Evolutionary conservation across 2,113 vertebrate genomes (phyloP), one percentile per base, ranked within the genome.

Genomic region (Gavia stellata): DNA sequence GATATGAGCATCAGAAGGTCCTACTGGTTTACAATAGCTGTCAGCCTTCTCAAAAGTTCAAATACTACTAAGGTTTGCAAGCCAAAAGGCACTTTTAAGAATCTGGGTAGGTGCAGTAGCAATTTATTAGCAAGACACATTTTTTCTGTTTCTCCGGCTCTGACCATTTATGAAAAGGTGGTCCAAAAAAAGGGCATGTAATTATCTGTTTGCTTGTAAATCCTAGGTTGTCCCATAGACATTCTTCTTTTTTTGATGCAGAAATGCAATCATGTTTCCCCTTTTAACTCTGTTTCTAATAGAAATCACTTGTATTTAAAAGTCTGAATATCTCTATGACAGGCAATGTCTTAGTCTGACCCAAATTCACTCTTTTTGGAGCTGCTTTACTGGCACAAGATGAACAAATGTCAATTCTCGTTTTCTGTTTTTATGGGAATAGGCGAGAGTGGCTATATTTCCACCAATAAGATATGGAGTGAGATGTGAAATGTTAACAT

Each of bases 401-500:
- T 61, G 94, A 94, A 56, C 70, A 85, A 93, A 86, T 88, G 82
- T 83, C 85, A 93, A n/a, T 90, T 75, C 70, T 94, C 23, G 3
- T 88, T 93, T 94, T 92, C 71, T 90, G 62, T 90, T 77, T 94
- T 92, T 67, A 42, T 73, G 42, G 34, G 42, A 89, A 81, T 81
- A 93, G 50, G 67, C 13, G 8, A 83, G 82, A 73, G 72, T 50
- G 63, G 47, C 62, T 93, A 4, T 45, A 70, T 91, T 86, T 94
- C 67, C 59, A 88, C 72, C 94, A 88, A 58, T 84, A 78, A 70
- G 82, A 88, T 86, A 50, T 31, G 42, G 58, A 96, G 47, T 58
- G 55, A 3, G 15, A 58, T 86, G 55, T 81, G 58, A 90, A 88
- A 83, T 83, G 75, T 83, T 96, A 95, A 86, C 91, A 91, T 94